A percentile compares a stretch with the other conserved stretches of the same genome.
phyloP scores from a whole-genome alignment of 2,797 vertebrate species.

The Liasis olivaceus region DNA sequence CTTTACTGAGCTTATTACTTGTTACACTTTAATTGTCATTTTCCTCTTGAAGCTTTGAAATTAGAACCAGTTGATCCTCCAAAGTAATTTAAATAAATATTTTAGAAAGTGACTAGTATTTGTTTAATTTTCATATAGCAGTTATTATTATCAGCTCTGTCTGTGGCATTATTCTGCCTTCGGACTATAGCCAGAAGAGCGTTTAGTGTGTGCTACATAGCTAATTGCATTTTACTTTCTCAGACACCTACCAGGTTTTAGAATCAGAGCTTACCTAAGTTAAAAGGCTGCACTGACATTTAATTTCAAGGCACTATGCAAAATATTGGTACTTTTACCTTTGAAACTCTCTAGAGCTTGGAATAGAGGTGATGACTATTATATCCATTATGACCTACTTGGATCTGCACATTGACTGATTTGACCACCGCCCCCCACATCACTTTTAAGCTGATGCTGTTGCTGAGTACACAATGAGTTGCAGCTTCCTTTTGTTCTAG shows the following conservation, averaged over 20 bases:
- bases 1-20: conserved; percentile 61
- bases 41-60: conserved; percentile 44
- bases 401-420: background rate
- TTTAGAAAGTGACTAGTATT: conserved; percentile 33
- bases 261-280: background rate
- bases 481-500: background rate
- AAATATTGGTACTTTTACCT: background rate
- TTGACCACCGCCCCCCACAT: background rate
- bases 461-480: background rate
- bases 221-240: background rate
- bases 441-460: background rate
- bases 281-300: background rate
- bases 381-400: background rate
- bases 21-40: conserved; percentile 57
- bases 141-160: conserved; percentile 6
- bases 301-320: background rate
- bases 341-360: background rate
- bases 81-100: conserved; percentile 37
- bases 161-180: background rate
- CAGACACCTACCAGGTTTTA: background rate
- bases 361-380: background rate
- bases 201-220: background rate
- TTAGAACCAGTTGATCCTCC: conserved; percentile 34
- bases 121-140: conserved; percentile 39
- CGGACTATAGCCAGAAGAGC: background rate